Conservation (phyloP, 2,888 invertebrate species). For the Tribolium freemani region DNA sequence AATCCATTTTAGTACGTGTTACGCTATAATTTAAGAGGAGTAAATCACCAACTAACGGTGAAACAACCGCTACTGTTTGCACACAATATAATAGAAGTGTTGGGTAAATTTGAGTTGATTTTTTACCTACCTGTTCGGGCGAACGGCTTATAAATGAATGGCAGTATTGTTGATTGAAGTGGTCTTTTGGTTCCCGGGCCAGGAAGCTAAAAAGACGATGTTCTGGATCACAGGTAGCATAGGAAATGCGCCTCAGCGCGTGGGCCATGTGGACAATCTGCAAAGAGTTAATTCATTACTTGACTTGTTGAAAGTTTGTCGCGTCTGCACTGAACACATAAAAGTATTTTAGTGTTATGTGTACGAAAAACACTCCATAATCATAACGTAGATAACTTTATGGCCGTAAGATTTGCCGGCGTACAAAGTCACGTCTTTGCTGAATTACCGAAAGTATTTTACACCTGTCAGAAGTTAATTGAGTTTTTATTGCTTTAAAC, state of each 20-base stretch:
- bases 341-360: slow-evolving; percentile 15
- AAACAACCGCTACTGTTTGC: slow-evolving; percentile 39
- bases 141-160: slow-evolving; percentile 85
- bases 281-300: slow-evolving; percentile 45
- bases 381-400: slow-evolving; percentile 16
- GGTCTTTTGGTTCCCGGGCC: slow-evolving; percentile 78
- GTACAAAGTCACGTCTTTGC: slow-evolving; percentile 11
- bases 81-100: background rate
- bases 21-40: slow-evolving; percentile 60
- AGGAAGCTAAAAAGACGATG: slow-evolving; percentile 86
- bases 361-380: slow-evolving; percentile 16
- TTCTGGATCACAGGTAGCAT: slow-evolving; percentile 87
- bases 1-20: slow-evolving; percentile 58
- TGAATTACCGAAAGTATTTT: background rate
- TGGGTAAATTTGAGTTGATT: background rate
- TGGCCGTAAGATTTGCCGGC: slow-evolving; percentile 11
- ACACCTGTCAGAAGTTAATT: slow-evolving; percentile 21
- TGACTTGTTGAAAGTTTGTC: slow-evolving; percentile 9
- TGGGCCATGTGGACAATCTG: slow-evolving; percentile 89
- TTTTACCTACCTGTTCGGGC: slow-evolving; percentile 79
- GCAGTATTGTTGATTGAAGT: slow-evolving; percentile 81
- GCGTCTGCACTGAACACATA: slow-evolving; percentile 11
- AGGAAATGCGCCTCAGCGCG: slow-evolving; percentile 85
- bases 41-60: slow-evolving; percentile 56
- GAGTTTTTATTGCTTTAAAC: slow-evolving; percentile 6